A percentile compares a stretch with the other conserved stretches of the same genome.
Evolutionary conservation across 2,888 invertebrate genomes (phyloP).

Genomic region (Cryptus armator): DNA sequence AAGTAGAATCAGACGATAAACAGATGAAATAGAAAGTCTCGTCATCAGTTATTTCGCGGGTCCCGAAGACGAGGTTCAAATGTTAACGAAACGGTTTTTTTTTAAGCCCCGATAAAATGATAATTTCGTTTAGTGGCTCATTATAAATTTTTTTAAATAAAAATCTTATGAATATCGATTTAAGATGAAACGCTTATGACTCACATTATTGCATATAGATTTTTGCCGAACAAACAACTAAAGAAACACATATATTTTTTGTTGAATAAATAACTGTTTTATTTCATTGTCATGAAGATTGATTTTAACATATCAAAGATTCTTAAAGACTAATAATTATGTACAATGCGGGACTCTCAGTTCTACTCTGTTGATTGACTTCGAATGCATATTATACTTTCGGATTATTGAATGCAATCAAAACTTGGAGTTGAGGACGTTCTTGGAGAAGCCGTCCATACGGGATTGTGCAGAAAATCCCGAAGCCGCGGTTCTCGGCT

Average conservation of each 20-base stretch:
- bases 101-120: no score
- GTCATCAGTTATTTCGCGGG: no score
- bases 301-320: constrained; percentile 32
- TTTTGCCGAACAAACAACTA: background rate
- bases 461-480: constrained; percentile 73
- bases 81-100: no score
- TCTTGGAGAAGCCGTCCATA: constrained; percentile 73
- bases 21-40: no score
- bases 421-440: constrained; percentile 68
- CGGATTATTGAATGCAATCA: constrained; percentile 37
- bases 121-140: no score
- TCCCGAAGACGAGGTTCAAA: no score
- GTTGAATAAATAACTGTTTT: constrained; percentile 77
- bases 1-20: no score
- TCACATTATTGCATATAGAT: no score
- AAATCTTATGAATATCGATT: no score
- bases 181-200: no score
- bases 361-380: background rate
- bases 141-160: no score
- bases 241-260: background rate
- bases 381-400: constrained; percentile 1
- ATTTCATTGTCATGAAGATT: constrained; percentile 70
- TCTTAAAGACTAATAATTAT: constrained; percentile 72
- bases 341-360: constrained; percentile 65
- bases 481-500: constrained; percentile 78